Evolutionary conservation across 2,113 vertebrate genomes (phyloP).

Genomic region (Pluvianellus socialis): DNA sequence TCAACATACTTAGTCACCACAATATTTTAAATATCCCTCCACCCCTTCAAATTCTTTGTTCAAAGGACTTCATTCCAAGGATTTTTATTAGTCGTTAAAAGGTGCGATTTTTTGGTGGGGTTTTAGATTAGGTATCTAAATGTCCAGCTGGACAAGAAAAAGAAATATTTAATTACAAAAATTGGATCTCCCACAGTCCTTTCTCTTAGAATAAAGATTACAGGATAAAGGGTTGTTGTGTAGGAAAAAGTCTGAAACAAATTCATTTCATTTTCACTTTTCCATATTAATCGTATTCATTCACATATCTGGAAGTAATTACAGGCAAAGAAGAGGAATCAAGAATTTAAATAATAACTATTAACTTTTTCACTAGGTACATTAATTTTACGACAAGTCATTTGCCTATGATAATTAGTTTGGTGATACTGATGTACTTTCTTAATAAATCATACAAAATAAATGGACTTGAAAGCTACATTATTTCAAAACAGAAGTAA

Average conservation of each 20-base stretch:
- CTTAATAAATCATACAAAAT: conserved; percentile 62
- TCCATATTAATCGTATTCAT: conserved; percentile 32
- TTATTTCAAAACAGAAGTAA: conserved; percentile 54
- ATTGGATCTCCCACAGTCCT: background rate
- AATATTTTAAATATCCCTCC: too few species aligned
- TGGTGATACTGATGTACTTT: conserved; percentile 34
- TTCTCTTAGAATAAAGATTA: background rate
- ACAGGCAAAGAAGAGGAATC: conserved; percentile 55
- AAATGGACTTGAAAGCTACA: conserved; percentile 54
- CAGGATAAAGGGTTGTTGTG: background rate
- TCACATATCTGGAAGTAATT: conserved; percentile 65
- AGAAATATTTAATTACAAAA: background rate
- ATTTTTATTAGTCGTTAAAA: background rate
- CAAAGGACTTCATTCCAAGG: background rate
- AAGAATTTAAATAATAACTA: conserved; percentile 66
- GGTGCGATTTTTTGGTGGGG: background rate
- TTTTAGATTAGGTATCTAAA: background rate
- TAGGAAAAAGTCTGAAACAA: conserved; percentile 36
- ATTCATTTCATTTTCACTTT: conserved; percentile 31
- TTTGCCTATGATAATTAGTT: conserved; percentile 67
- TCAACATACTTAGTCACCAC: background rate
- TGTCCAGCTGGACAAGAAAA: background rate
- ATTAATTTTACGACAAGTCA: conserved; percentile 65
- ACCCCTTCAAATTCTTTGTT: background rate
- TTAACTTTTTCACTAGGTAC: conserved; percentile 22